Percentiles rank a stretch among this genome's conserved stretches.
Evolutionary conservation across 2,888 invertebrate species (phyloP).

Genomic region (Drosophila tripunctata): DNA sequence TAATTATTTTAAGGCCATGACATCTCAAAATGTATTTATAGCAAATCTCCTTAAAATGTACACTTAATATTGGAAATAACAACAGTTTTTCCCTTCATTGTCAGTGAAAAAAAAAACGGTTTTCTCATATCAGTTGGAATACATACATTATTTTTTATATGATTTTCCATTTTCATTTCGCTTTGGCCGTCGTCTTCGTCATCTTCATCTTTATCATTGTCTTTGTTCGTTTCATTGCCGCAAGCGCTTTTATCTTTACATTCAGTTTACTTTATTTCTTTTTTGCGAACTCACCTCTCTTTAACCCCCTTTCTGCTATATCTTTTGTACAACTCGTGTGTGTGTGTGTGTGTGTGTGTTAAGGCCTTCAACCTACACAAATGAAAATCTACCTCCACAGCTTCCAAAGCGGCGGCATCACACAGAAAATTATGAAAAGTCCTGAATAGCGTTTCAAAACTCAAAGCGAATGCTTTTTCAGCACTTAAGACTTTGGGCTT

Average conservation of each 20-base stretch:
- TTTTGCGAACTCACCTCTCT: slow-evolving; percentile 29
- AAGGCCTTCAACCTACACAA: slow-evolving; percentile 26
- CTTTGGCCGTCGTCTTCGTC: slow-evolving; percentile 27
- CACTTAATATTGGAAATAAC: no score
- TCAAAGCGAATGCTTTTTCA: slow-evolving; percentile 63
- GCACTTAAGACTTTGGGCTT: slow-evolving; percentile 76
- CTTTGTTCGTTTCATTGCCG: slow-evolving; percentile 59
- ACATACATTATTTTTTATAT: slow-evolving; percentile 11
- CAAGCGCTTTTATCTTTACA: slow-evolving; percentile 71
- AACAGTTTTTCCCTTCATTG: no score
- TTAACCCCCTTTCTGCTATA: slow-evolving; percentile 19
- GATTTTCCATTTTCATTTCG: slow-evolving; percentile 29
- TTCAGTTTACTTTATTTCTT: slow-evolving; percentile 72
- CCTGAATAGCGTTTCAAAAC: slow-evolving; percentile 37
- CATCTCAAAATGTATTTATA: no score
- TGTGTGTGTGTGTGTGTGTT: slow-evolving; percentile 23
- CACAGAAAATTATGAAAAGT: slow-evolving; percentile 68
- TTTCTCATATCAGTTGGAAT: not conserved
- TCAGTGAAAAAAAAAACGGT: not conserved
- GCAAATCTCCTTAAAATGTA: no score
- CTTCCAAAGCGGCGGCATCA: slow-evolving; percentile 37
- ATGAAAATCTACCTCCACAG: slow-evolving; percentile 19
- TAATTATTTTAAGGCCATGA: not conserved
- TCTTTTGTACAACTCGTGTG: slow-evolving; percentile 53
- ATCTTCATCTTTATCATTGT: slow-evolving; percentile 54